A percentile compares a stretch with the other conserved stretches of the same genome.
phyloP scores from a whole-genome alignment of 2,113 vertebrate species.

The Dasyprocta punctata region DNA sequence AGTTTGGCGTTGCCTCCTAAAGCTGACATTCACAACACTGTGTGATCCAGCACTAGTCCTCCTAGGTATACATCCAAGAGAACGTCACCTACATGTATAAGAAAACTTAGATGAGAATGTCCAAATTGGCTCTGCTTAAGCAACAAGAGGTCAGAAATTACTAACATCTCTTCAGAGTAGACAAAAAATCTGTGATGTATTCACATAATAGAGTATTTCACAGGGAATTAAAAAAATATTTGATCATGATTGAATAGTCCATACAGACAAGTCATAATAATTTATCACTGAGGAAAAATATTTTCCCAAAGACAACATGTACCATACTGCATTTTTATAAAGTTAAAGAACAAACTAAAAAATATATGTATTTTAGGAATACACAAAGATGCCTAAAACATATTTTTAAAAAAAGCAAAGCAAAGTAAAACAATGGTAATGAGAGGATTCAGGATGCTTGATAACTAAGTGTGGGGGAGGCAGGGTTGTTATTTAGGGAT shows the following conservation, averaged over 20 bases:
- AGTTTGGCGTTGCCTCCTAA: not conserved
- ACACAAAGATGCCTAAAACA: not conserved
- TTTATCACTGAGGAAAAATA: not conserved
- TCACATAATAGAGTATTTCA: not conserved
- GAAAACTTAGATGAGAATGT: not conserved
- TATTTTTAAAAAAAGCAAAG: not conserved
- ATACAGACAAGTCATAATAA: not conserved
- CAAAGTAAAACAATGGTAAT: not conserved
- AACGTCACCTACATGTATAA: not conserved
- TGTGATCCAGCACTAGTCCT: not conserved
- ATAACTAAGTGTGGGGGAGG: accelerated
- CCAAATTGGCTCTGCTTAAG: constrained; percentile 3
- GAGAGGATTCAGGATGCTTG: too few relatives aligned
- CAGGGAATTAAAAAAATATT: not conserved
- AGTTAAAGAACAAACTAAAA: not conserved
- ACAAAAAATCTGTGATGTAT: not conserved
- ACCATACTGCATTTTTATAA: not conserved
- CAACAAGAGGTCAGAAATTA: not conserved
- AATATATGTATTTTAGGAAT: not conserved
- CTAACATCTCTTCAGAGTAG: not conserved
- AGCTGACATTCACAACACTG: not conserved
- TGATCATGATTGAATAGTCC: not conserved
- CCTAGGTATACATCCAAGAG: not conserved
- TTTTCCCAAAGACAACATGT: not conserved
- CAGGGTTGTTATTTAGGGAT: not conserved